These are phyloP conservation scores for Solea senegalensis DNA, from an alignment of 2,113 vertebrate genomes.

Conservation along the genomic window DNA sequence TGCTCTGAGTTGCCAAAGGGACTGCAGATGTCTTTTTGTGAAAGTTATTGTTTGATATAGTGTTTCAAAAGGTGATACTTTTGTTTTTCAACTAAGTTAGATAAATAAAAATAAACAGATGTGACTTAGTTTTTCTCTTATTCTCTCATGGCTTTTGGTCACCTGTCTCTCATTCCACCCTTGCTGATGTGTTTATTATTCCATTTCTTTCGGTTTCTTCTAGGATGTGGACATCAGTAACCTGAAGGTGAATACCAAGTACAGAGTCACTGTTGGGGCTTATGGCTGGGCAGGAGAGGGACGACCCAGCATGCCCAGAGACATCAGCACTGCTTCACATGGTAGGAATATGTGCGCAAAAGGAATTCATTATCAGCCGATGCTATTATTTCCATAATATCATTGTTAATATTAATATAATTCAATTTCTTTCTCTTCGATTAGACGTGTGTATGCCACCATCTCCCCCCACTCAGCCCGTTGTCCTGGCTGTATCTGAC, in stretches of 20 bases:
- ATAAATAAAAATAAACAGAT: not conserved
- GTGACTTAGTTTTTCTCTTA: not conserved
- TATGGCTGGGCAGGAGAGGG: constrained; percentile 89
- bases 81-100: too few relatives aligned
- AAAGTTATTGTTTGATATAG: too few relatives aligned
- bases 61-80: too few relatives aligned
- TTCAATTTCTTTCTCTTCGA: constrained; percentile 27
- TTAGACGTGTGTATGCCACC: constrained; percentile 91
- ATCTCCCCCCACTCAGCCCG: constrained; percentile 84
- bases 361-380: not conserved
- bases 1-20: too few relatives aligned
- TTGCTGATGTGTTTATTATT: not conserved
- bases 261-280: constrained; percentile 88
- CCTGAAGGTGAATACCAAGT: constrained; percentile 86
- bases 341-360: constrained; percentile 80
- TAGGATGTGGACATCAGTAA: constrained; percentile 88
- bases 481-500: constrained; percentile 88
- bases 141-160: not conserved
- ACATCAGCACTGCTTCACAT: constrained; percentile 86
- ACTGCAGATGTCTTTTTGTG: too few relatives aligned
- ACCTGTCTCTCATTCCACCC: not conserved
- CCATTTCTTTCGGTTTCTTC: not conserved
- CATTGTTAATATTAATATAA: not conserved
- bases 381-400: not conserved
- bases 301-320: constrained; percentile 86